Conservation (phyloP, 2,797 vertebrate species). For the Hypotaenidia okinawae region DNA sequence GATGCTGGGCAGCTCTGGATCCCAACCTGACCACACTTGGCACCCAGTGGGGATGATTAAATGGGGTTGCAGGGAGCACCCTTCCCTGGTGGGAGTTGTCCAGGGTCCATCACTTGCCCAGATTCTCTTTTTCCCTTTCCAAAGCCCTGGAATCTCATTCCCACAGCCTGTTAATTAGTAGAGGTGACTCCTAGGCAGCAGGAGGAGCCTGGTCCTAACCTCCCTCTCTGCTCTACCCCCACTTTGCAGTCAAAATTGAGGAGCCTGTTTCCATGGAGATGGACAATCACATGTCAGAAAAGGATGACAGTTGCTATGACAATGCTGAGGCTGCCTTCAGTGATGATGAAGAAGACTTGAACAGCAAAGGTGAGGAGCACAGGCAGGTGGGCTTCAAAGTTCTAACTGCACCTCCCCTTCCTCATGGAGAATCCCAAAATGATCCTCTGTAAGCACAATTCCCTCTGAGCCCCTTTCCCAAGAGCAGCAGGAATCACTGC, state of each 20-base stretch:
- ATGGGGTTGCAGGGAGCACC: background rate
- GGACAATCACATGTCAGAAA: constrained; percentile 94
- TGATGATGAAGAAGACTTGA: constrained; percentile 93
- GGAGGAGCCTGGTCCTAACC: accelerated
- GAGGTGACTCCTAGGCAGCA: background rate
- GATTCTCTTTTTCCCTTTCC: background rate
- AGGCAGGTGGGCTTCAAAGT: background rate
- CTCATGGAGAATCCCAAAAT: background rate
- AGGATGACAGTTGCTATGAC: constrained; percentile 95
- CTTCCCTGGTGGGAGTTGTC: background rate
- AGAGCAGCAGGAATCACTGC: accelerated
- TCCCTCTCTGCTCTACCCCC: background rate
- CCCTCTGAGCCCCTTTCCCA: background rate
- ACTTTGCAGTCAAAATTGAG: constrained; percentile 87
- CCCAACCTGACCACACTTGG: accelerated
- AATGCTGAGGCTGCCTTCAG: constrained; percentile 93
- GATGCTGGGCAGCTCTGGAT: background rate
- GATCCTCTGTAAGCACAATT: background rate
- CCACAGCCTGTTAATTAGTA: accelerated
- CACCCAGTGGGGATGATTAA: background rate
- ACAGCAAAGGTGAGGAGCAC: constrained; percentile 84
- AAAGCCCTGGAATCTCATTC: background rate
- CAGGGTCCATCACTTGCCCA: accelerated
- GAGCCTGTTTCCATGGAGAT: constrained; percentile 90
- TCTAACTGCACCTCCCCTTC: background rate